Conservation (phyloP, 2,797 vertebrate species). For the Gymnothorax reevesii region DNA sequence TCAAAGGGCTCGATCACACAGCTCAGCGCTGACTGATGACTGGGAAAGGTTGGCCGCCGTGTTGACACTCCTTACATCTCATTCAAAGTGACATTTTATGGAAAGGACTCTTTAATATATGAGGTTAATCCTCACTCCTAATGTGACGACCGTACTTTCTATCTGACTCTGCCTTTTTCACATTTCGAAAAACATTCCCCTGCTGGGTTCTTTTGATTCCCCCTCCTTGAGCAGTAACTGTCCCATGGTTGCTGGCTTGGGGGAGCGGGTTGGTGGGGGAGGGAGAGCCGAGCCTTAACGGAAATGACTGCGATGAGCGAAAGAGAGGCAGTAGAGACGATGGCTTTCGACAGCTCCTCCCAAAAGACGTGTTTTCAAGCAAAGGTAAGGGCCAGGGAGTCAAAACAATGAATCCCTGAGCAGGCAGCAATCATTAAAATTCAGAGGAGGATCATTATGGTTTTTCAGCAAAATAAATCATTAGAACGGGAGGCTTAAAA, state of each 20-base stretch:
- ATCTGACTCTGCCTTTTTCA: slow-evolving; percentile 24
- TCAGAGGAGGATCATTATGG: slow-evolving; percentile 85
- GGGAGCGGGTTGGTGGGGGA: slow-evolving; percentile 69
- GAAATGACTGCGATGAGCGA: slow-evolving; percentile 74
- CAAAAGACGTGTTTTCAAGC: slow-evolving; percentile 81
- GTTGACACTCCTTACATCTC: slow-evolving; percentile 67
- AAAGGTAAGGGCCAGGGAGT: slow-evolving; percentile 88
- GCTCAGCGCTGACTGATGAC: slow-evolving; percentile 32
- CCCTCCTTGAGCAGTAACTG: slow-evolving; percentile 46
- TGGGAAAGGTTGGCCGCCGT: slow-evolving; percentile 67
- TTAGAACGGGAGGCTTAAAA: slow-evolving; percentile 88
- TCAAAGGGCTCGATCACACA: slow-evolving; percentile 31
- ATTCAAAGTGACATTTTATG: slow-evolving; percentile 58
- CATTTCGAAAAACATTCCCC: slow-evolving; percentile 23
- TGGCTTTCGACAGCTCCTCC: slow-evolving; percentile 84
- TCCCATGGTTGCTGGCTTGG: slow-evolving; percentile 69
- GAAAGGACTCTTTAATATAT: slow-evolving; percentile 55
- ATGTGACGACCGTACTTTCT: slow-evolving; percentile 44
- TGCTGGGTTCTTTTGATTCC: slow-evolving; percentile 39
- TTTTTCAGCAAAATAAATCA: slow-evolving; percentile 89
- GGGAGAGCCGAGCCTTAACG: slow-evolving; percentile 76
- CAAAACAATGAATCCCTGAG: slow-evolving; percentile 89
- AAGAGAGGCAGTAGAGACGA: slow-evolving; percentile 75
- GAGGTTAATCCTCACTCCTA: slow-evolving; percentile 49
- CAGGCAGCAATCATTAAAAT: slow-evolving; percentile 86